phyloP scores from a whole-genome alignment of 2,797 vertebrate species.

The Alcedo quadribrachys region DNA sequence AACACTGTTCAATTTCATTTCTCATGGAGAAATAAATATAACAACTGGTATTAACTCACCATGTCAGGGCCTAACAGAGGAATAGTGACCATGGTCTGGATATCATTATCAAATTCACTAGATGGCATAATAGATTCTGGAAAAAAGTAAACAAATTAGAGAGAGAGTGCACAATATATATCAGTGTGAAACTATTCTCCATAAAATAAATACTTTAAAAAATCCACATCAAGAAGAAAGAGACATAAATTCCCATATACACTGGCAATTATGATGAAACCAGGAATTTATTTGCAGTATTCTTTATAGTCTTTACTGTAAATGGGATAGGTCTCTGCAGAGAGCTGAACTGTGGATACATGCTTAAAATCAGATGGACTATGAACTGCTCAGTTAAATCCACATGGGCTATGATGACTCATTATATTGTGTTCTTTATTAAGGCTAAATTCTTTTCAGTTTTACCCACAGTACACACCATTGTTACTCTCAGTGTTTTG shows the following conservation, averaged over 20 bases:
- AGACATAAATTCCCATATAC: background rate
- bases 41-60: slow-evolving; percentile 39
- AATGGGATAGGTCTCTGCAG: slow-evolving; percentile 6
- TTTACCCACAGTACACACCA: background rate
- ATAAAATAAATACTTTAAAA: background rate
- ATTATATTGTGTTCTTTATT: background rate
- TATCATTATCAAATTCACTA: slow-evolving; percentile 54
- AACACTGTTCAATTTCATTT: background rate
- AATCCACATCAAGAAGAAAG: background rate
- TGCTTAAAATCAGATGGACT: background rate
- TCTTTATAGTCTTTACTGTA: background rate
- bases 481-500: background rate
- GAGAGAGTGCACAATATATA: background rate
- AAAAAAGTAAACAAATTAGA: background rate
- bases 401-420: background rate
- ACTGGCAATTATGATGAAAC: background rate
- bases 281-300: background rate
- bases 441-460: background rate
- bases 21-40: background rate
- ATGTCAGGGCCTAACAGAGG: slow-evolving; percentile 61
- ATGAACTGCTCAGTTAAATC: background rate
- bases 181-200: background rate
- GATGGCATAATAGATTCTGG: slow-evolving; percentile 50
- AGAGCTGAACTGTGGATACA: background rate
- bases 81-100: slow-evolving; percentile 58